Conservation (phyloP, 2,113 vertebrate species). For the Ammodytes marinus region DNA sequence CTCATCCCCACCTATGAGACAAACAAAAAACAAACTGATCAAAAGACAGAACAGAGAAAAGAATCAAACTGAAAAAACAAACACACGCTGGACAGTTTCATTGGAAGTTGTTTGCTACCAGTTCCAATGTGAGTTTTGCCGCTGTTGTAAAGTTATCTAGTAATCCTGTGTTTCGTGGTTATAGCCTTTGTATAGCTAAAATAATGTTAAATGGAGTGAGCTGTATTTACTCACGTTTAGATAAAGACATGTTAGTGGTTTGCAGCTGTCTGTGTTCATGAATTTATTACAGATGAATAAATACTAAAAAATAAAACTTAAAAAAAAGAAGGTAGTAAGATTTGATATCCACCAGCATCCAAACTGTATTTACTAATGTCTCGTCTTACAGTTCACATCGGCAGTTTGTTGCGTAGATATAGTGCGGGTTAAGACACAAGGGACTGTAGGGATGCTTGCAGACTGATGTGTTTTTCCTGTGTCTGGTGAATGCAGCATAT, state of each 20-base stretch:
- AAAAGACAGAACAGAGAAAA: conserved; percentile 62
- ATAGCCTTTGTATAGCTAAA: background rate
- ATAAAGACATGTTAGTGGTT: background rate
- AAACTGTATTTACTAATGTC: background rate
- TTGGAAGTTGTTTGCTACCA: background rate
- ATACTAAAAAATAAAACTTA: background rate
- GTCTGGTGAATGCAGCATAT: conserved; percentile 36
- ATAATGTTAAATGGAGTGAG: no score
- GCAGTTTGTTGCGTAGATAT: background rate
- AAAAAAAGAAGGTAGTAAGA: background rate
- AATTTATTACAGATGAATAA: background rate
- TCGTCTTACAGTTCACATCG: background rate
- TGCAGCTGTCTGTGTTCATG: background rate
- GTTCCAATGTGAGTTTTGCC: background rate
- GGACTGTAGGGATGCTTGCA: conserved; percentile 3
- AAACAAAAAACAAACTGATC: conserved; percentile 79
- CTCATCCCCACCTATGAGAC: conserved; percentile 83
- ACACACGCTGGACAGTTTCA: conserved; percentile 28
- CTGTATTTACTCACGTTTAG: background rate
- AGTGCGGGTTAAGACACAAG: background rate
- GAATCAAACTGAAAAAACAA: conserved; percentile 54
- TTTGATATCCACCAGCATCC: background rate
- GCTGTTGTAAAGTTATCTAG: background rate
- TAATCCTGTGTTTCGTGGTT: background rate
- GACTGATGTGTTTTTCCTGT: conserved; percentile 43